Conservation (phyloP, 2,888 invertebrate species). For the Dendrolimus pini region DNA sequence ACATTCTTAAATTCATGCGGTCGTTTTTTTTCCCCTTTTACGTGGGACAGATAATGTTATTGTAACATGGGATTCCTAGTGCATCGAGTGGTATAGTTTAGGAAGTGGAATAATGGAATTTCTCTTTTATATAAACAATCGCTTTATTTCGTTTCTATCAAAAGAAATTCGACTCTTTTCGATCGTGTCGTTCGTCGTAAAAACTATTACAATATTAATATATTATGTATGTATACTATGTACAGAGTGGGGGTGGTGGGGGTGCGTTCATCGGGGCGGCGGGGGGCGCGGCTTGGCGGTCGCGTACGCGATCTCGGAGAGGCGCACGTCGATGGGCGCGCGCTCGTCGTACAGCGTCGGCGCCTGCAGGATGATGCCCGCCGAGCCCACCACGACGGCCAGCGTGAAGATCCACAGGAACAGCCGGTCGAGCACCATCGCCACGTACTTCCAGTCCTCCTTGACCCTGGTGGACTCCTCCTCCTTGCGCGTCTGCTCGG, state of each 20-base stretch:
- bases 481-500: constrained; percentile 93
- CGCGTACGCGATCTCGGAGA: constrained; percentile 93
- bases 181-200: constrained; percentile 55
- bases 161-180: constrained; percentile 70
- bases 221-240: constrained; percentile 44
- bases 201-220: constrained; percentile 47
- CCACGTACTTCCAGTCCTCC: constrained; percentile 99
- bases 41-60: not conserved
- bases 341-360: constrained; percentile 96
- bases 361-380: constrained; percentile 95
- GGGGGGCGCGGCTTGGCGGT: constrained; percentile 86
- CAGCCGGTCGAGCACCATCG: constrained; percentile 97
- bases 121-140: constrained; percentile 45
- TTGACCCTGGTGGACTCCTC: constrained; percentile 95
- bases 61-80: constrained; percentile 1
- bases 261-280: constrained; percentile 40
- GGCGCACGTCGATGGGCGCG: constrained; percentile 89
- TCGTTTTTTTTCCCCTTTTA: constrained; percentile 5
- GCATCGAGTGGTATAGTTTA: not conserved
- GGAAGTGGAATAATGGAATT: constrained; percentile 8
- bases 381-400: constrained; percentile 95
- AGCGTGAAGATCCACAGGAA: constrained; percentile 98
- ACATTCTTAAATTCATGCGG: no score
- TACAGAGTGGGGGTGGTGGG: constrained; percentile 25
- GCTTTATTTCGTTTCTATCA: constrained; percentile 71